These are phyloP conservation scores for Daubentonia madagascariensis DNA, from an alignment of 2,113 vertebrate species.

Conservation along the genomic window DNA sequence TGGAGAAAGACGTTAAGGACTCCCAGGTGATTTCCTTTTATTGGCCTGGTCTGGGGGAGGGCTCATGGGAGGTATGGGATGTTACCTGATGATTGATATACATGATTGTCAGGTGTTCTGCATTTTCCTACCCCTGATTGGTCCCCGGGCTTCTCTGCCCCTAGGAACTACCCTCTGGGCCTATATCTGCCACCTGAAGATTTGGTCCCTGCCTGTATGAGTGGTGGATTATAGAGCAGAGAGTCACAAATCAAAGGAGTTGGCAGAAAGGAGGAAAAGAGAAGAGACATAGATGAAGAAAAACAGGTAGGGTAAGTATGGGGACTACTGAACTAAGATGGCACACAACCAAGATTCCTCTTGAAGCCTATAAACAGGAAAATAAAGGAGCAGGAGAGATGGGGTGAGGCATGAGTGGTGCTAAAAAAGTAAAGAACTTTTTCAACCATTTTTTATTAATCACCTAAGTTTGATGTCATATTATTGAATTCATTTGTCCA, in stretches of 20 bases:
- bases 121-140: too few species aligned
- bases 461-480: background rate
- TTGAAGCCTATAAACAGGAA: background rate
- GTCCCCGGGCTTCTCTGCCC: too few species aligned
- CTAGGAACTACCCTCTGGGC: too few species aligned
- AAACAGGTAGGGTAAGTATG: background rate
- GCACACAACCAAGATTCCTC: background rate
- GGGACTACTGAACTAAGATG: background rate
- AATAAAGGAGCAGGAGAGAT: background rate
- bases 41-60: too few species aligned
- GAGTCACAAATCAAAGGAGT: background rate
- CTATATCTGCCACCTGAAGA: too few species aligned
- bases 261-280: background rate
- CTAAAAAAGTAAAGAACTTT: background rate
- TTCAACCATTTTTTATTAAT: background rate
- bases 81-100: too few species aligned
- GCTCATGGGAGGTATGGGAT: too few species aligned
- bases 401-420: background rate
- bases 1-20: too few species aligned
- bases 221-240: background rate
- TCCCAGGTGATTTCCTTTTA: too few species aligned
- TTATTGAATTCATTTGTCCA: conserved; percentile 13
- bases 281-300: background rate
- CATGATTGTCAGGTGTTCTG: too few species aligned
- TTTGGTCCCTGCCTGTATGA: background rate